phyloP scores from a whole-genome alignment of 23 tunicate genomes.

The Phallusia fumigata region DNA sequence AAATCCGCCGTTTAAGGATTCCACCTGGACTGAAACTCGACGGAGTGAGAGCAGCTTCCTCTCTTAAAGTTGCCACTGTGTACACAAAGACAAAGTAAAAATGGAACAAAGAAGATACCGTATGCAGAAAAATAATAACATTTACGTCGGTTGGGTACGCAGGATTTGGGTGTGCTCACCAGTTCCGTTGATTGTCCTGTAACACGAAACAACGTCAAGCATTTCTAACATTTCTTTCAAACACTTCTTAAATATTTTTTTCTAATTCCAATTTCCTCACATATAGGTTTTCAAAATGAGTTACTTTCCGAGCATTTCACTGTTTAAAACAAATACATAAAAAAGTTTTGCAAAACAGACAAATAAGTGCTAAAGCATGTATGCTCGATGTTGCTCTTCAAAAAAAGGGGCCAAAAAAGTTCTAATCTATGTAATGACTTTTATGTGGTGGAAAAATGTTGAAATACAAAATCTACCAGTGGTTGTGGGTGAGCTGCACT shows the following conservation, averaged over 20 bases:
- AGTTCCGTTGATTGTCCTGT: neutral
- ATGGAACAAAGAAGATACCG: neutral
- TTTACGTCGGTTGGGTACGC: neutral
- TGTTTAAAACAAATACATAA: too few species aligned
- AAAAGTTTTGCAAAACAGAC: neutral
- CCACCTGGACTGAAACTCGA: conserved; percentile 38
- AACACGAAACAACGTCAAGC: too few species aligned
- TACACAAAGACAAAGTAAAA: neutral
- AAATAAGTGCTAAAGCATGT: too few species aligned
- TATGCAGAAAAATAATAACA: neutral
- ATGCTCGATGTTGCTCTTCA: too few species aligned
- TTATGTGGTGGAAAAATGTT: too few species aligned
- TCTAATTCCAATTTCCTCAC: too few species aligned
- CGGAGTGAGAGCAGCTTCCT: conserved; percentile 1
- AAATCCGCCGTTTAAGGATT: conserved; percentile 50
- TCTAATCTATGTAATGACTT: too few species aligned
- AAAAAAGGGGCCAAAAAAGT: too few species aligned
- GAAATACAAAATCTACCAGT: neutral
- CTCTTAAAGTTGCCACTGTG: conserved; percentile 20
- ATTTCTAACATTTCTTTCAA: too few species aligned
- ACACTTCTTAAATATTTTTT: too few species aligned
- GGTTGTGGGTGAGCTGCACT: neutral
- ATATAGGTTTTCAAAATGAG: too few species aligned
- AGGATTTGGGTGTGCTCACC: conserved; percentile 5
- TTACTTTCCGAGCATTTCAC: too few species aligned